phyloP scores from a whole-genome alignment of 2,113 vertebrate genomes.

The Periophthalmodon schlosseri region DNA sequence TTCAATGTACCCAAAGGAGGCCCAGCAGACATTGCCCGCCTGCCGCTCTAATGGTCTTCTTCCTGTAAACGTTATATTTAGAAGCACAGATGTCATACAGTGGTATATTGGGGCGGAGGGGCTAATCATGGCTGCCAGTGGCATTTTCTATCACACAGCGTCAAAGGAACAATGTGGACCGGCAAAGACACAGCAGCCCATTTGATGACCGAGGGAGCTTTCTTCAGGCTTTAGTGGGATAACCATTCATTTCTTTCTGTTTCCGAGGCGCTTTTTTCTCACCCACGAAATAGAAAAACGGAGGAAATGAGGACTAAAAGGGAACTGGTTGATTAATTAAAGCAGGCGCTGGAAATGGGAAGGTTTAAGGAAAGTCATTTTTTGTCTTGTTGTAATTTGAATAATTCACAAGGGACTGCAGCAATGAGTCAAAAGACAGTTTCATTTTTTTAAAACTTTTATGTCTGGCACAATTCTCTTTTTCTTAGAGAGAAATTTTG shows the following conservation, averaged over 20 bases:
- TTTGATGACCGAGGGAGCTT: slow-evolving; percentile 50
- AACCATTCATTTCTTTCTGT: slow-evolving; percentile 64
- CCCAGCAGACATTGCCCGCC: slow-evolving; percentile 21
- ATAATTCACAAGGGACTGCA: slow-evolving; percentile 18
- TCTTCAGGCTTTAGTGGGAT: slow-evolving; percentile 54
- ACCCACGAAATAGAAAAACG: slow-evolving; percentile 30
- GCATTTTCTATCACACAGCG: slow-evolving; percentile 48
- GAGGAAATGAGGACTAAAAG: slow-evolving; percentile 30
- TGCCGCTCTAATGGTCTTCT: slow-evolving; percentile 42
- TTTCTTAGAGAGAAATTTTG: neutral
- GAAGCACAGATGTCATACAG: slow-evolving; percentile 40
- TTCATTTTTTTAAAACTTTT: slow-evolving; percentile 1
- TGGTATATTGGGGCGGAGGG: slow-evolving; percentile 4
- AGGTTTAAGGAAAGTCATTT: slow-evolving; percentile 43
- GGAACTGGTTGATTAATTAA: slow-evolving; percentile 62
- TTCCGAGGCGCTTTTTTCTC: slow-evolving; percentile 30
- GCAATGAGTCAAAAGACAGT: neutral
- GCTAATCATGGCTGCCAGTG: slow-evolving; percentile 54
- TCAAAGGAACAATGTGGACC: slow-evolving; percentile 62
- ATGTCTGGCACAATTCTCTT: neutral
- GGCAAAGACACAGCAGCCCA: slow-evolving; percentile 37
- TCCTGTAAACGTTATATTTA: slow-evolving; percentile 50
- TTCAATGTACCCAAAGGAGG: slow-evolving; percentile 25
- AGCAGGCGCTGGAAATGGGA: slow-evolving; percentile 37
- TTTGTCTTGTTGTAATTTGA: slow-evolving; percentile 11